Base-by-base conservation (phyloP, 1,140 invertebrate genomes). In the Lepidurus couesii region DNA sequence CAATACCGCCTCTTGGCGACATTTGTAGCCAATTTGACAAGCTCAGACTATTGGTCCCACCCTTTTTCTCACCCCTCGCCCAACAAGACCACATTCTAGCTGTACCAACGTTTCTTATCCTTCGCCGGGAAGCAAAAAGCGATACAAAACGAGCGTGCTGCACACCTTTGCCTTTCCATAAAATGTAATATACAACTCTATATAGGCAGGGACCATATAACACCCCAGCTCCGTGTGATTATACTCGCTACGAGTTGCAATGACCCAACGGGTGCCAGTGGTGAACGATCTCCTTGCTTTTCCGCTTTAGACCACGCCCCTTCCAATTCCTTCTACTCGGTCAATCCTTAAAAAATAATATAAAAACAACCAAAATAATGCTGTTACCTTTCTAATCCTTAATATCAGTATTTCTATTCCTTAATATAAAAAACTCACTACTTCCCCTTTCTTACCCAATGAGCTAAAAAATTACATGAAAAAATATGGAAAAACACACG, bases 1-100 rank as follows among this genome's bases (percentile, higher is more conserved):
- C 53, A 21, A 16, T 21, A 65, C 53, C 53, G 16, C 21, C n/a
- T 65, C 16, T 65, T 21, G 53, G 34, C 4, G 53, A 65, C 53
- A 65, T 65, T 65, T 65, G 21, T 65, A 21, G 21, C 53, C 53
- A 65, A 65, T 65, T 65, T 65, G 53, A 65, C 53, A 65, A 65
- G 53, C 53, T 65, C 53, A 21, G 21, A 65, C 53, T 65, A 65
- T 21, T n/a, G 53, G 16, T 7, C 53, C 53, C 53, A 65, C 53
- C 53, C 21, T 5, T 65, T 21, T 13, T 4, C 53, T 21, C 53
- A 2, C 13, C 21, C 13, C 53, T 13, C 9, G n/a, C 53, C 13
- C 21, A 65, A 7, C 21, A 65, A 65, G 53, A 16, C 16, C 13
- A 4, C 34, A 34, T 34, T 34, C 34, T 34, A 4, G n/a, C n/a